phyloP scores from a whole-genome alignment of 2,113 vertebrate genomes.

The Tretioscincus oriximinensis region DNA sequence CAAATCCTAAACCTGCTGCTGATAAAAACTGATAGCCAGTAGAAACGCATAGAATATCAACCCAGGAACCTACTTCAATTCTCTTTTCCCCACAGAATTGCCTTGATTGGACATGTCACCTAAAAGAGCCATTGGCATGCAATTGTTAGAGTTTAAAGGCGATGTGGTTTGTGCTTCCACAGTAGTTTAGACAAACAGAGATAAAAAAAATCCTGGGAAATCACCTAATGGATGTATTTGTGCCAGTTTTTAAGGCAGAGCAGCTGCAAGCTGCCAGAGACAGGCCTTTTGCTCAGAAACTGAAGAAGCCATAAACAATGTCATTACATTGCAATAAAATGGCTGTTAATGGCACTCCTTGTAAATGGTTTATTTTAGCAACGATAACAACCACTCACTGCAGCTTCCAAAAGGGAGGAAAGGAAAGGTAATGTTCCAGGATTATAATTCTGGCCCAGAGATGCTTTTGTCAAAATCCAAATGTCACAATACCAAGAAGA shows the following conservation, averaged over 20 bases:
- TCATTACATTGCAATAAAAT: slow-evolving; percentile 1
- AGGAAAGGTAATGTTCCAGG: not conserved
- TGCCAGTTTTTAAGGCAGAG: not conserved
- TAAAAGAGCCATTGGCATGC: not conserved
- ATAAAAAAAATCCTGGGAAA: not conserved
- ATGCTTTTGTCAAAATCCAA: not conserved
- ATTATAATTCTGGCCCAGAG: not conserved
- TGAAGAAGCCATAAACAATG: not conserved
- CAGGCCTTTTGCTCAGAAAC: not conserved
- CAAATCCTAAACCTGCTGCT: too few species aligned
- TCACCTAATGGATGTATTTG: not conserved
- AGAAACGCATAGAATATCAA: too few species aligned
- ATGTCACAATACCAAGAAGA: not conserved
- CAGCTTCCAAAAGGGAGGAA: not conserved
- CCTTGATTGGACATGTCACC: not conserved
- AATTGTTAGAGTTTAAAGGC: not conserved
- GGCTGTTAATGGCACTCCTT: not conserved
- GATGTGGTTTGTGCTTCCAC: not conserved
- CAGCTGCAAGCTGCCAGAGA: not conserved
- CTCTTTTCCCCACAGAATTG: not conserved
- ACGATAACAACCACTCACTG: not conserved
- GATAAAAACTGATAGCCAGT: too few species aligned
- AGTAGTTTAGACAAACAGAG: not conserved
- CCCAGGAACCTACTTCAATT: not conserved
- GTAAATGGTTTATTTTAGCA: not conserved